These are phyloP conservation scores for Caerostris extrusa DNA, from an alignment of 1,140 invertebrate genomes.

Conservation along the genomic window DNA sequence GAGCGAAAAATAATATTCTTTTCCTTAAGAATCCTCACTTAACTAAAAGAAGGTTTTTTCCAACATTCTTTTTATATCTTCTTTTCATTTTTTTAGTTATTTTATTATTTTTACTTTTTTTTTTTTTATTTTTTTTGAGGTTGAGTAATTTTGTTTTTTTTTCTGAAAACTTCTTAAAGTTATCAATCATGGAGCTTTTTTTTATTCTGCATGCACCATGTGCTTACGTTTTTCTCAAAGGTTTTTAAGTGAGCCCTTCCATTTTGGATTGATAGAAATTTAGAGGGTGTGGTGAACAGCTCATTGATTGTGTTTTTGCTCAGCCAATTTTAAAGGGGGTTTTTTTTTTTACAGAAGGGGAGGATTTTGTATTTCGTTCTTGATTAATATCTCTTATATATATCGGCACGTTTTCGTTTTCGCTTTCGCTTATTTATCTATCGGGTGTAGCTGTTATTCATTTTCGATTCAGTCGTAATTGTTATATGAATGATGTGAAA, in stretches of 20 bases:
- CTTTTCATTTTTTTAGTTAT: not conserved
- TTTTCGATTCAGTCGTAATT: too few species aligned
- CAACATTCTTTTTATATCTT: conserved; percentile 9
- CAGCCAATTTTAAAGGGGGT: not conserved
- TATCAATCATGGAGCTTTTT: conserved; percentile 56
- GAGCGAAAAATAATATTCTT: conserved; percentile 47
- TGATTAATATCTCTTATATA: not conserved
- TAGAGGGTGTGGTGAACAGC: conserved; percentile 49
- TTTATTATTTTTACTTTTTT: not conserved
- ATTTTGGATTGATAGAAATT: conserved; percentile 53
- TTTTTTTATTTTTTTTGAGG: conserved; percentile 2
- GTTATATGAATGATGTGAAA: too few species aligned
- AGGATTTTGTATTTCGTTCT: not conserved
- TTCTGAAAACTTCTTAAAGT: conserved; percentile 54
- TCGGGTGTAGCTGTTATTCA: too few species aligned
- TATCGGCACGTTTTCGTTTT: not conserved
- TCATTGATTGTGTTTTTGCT: conserved; percentile 16
- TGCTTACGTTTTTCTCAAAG: conserved; percentile 38
- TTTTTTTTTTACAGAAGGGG: too few species aligned
- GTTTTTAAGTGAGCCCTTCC: conserved; percentile 37
- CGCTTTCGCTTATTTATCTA: not conserved
- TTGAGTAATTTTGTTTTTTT: too few species aligned
- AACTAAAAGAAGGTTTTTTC: conserved; percentile 59
- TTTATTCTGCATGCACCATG: conserved; percentile 54
- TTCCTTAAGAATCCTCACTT: conserved; percentile 43